Conservation (phyloP, 1,140 invertebrate species). For the Leptopilina boulardi region DNA sequence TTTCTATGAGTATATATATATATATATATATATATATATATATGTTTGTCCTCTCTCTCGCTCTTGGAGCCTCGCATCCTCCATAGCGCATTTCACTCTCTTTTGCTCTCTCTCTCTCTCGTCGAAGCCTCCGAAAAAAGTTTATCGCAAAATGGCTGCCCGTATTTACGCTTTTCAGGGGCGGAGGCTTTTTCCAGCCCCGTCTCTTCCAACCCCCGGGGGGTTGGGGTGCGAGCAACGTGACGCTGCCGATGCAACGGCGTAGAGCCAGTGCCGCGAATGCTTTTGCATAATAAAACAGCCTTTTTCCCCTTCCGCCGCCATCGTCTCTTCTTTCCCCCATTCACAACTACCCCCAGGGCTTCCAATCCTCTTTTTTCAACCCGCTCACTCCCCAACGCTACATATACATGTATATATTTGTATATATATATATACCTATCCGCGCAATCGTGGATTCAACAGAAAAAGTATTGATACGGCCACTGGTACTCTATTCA, state of each 20-base stretch:
- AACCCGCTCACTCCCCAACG: constrained; percentile 32
- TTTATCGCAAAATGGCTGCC: constrained; percentile 77
- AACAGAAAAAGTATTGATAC: constrained; percentile 50
- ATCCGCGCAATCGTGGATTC: constrained; percentile 19
- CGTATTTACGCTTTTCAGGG: constrained; percentile 75
- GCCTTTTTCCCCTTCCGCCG: constrained; percentile 58
- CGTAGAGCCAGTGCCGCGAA: constrained; percentile 70
- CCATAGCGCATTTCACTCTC: constrained; percentile 35
- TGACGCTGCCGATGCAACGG: constrained; percentile 62
- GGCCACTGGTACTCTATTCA: constrained; percentile 23
- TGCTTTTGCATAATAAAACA: constrained; percentile 77
- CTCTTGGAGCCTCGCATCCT: constrained; percentile 41
- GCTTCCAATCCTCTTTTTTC: constrained; percentile 25
- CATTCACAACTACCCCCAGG: constrained; percentile 25
- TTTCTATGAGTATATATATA: not conserved
- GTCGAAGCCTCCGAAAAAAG: constrained; percentile 62
- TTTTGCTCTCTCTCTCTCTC: constrained; percentile 45
- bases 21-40: not conserved
- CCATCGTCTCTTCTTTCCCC: constrained; percentile 36
- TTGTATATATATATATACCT: too few species aligned
- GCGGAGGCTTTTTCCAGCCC: constrained; percentile 72
- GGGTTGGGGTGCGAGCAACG: constrained; percentile 54
- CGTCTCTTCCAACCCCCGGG: constrained; percentile 51
- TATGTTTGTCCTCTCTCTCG: constrained; percentile 32
- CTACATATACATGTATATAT: too few species aligned